A percentile compares a stretch with the other conserved stretches of the same genome.
These are phyloP conservation scores for Dendroctonus valens DNA, from an alignment of 1,140 invertebrate genomes.

Conservation along the genomic window DNA sequence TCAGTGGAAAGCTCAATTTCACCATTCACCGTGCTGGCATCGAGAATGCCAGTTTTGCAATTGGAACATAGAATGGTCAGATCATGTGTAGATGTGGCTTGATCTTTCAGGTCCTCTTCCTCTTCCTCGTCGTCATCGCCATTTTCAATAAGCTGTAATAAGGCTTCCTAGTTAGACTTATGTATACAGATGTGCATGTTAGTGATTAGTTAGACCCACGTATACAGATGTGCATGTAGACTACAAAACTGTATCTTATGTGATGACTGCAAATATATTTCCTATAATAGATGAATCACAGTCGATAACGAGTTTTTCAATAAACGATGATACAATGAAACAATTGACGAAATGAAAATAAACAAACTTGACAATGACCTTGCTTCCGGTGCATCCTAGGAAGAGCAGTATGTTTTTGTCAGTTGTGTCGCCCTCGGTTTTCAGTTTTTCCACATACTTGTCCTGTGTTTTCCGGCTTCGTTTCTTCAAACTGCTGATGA, in stretches of 20 bases:
- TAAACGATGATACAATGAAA: not conserved
- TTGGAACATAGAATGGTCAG: constrained; percentile 37
- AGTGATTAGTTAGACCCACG: no score
- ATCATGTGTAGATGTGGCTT: constrained; percentile 40
- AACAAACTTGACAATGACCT: constrained; percentile 20
- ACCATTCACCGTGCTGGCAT: constrained; percentile 37
- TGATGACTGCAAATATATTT: no score
- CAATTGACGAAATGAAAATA: constrained; percentile 11
- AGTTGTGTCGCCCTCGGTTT: constrained; percentile 26
- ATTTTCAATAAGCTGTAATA: constrained; percentile 25
- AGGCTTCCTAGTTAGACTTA: not conserved
- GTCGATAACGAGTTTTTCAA: not conserved
- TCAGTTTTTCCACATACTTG: constrained; percentile 41
- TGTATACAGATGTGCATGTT: not conserved
- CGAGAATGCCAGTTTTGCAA: constrained; percentile 38
- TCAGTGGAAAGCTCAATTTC: constrained; percentile 41
- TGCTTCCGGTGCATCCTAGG: constrained; percentile 33
- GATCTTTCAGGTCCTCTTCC: constrained; percentile 35
- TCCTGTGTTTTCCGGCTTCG: constrained; percentile 39
- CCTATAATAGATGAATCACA: no score
- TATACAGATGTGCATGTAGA: no score
- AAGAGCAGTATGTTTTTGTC: constrained; percentile 36
- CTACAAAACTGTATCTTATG: no score
- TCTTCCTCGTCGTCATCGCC: constrained; percentile 31
- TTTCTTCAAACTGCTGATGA: constrained; percentile 44